Base-by-base conservation (phyloP, 2,797 vertebrate genomes). In the Hoplostethus mediterraneus region DNA sequence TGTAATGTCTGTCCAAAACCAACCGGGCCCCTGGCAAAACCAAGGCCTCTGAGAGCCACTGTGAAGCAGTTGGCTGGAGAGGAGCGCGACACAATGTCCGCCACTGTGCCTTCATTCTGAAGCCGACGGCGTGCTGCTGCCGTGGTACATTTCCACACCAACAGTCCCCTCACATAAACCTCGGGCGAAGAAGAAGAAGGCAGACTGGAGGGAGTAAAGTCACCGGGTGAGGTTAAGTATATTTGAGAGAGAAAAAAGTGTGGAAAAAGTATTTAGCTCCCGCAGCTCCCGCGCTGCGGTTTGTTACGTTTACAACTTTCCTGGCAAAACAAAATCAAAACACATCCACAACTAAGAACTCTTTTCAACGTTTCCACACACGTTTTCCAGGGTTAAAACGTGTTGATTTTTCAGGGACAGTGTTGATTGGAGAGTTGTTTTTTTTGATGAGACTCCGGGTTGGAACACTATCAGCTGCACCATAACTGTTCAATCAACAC, bases 31-130 rank as follows among this genome's bases (percentile, higher is more conserved):
- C 71, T 79, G 82, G 86, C 72, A 82, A 74, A 25, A 58, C 72
- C 21, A 48, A 72, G 58, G 68, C 71, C 73, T 77, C 67, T 67
- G 88, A 88, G 80, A 80, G 59, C 21, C 74, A 79, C 68, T 87
- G 70, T 84, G 77, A 89, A 79, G 78, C 80, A 77, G 75, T 80
- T 84, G 82, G 81, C 72, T 60, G 48, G 60, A 78, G 80, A 81
- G 73, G 62, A 45, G 63, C 71, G 80, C 65, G 66, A 83, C 78
- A 90, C 82, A 90, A 88, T 84, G 85, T 62, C 62, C 14, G 60
- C 71, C 31, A 80, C 85, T 90, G 89, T 89, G 73, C 83, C 75
- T 79, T 84, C 71, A 65, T 51, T 79, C 58, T 58, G 44, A 71
- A 77, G 47, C 76, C 77, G 61, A 60, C 73, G 58, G 71, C 77